Evolutionary conservation across 2,888 invertebrate genomes (phyloP), one percentile per base, ranked within the genome.

Genomic region (Axea sp.): DNA sequence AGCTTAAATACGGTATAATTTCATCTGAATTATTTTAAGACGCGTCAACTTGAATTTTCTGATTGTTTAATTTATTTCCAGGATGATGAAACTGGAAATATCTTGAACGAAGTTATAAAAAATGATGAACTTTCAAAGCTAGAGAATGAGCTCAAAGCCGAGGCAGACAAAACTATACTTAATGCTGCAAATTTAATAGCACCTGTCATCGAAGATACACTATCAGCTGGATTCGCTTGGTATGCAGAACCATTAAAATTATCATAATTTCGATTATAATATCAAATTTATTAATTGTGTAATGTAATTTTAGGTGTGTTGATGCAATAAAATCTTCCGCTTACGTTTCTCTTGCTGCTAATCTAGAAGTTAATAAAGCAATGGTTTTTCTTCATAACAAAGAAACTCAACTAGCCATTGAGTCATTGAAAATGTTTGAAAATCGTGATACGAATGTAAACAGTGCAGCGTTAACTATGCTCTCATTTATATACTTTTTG

Each of bases 251-350:
- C 11, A 0, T 15, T 39, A 24, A 8, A 11, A 37, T 35, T 35
- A 22, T 30, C 30, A 39, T 8, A 17, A 53, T 28, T 28, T 7
- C n/a, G n/a, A n/a, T n/a, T n/a, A n/a, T n/a, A n/a, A n/a, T n/a
- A n/a, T n/a, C n/a, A n/a, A n/a, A n/a, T n/a, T n/a, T n/a, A n/a
- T n/a, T n/a, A n/a, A n/a, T n/a, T n/a, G n/a, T n/a, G n/a, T n/a
- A n/a, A n/a, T n/a, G 51, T 41, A 35, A 17, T 47, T 51, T 6
- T 14, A 97, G 97, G 98, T 99, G 99, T 87, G 95, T 98, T 51
- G 96, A 97, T 79, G 93, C 95, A 12, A 94, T 99, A 47, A 96
- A 97, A 84, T 93, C 94, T 39, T 97, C 98, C n/a, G 93, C 92
- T 84, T 95, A 94, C 81, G 91, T 93, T 26, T 91, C 92, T 85